These are phyloP conservation scores for Zygogramma bicolorata DNA, from an alignment of 2,888 invertebrate genomes.

Conservation along the genomic window DNA sequence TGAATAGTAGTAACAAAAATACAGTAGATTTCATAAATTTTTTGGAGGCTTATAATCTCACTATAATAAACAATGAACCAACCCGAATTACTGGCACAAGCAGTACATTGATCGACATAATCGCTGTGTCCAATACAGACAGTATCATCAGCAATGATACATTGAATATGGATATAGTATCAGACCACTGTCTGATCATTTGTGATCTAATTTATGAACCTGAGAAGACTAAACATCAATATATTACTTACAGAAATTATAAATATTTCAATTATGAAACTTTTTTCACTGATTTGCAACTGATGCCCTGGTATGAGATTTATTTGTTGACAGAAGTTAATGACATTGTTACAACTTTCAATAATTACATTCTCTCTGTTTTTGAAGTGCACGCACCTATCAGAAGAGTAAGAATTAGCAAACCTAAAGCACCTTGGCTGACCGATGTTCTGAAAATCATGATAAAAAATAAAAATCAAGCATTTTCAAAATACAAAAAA, in stretches of 20 bases:
- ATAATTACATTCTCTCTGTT: neutral
- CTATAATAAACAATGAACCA: slow-evolving; percentile 12
- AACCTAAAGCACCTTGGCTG: neutral
- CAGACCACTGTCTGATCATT: too few species aligned
- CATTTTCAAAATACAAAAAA: neutral
- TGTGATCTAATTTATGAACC: too few species aligned
- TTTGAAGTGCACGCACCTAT: neutral
- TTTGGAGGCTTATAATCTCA: neutral
- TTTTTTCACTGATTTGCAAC: neutral
- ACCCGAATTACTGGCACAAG: neutral
- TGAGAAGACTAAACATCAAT: too few species aligned
- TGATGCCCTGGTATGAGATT: slow-evolving; percentile 1
- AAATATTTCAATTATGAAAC: neutral
- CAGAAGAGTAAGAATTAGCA: neutral
- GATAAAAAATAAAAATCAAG: neutral
- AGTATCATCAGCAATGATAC: neutral
- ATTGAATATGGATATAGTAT: neutral
- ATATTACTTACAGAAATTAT: too few species aligned
- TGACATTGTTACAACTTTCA: neutral
- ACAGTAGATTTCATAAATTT: neutral
- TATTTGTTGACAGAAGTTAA: neutral
- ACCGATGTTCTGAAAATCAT: neutral
- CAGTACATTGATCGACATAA: slow-evolving; percentile 8
- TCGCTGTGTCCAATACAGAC: neutral
- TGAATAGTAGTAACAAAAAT: neutral